phyloP scores from a whole-genome alignment of 2,113 vertebrate species.

The Phalacrocorax aristotelis region DNA sequence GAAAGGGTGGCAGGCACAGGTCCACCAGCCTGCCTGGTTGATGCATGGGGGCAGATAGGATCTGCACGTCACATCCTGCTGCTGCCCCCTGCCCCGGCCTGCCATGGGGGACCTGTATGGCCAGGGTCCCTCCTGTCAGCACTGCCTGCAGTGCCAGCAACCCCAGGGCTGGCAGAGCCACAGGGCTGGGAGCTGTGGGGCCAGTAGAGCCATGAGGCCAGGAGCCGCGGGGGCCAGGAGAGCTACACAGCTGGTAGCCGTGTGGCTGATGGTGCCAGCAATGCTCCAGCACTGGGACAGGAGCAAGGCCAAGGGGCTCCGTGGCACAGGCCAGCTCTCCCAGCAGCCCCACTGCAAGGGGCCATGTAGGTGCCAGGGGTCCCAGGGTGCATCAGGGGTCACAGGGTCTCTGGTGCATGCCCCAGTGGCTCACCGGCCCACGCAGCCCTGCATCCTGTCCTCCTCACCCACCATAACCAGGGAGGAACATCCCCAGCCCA shows the following conservation, averaged over 20 bases:
- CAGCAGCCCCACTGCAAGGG: neutral
- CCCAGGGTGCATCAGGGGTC: accelerated
- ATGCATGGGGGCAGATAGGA: neutral
- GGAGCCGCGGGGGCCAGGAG: neutral
- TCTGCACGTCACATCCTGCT: neutral
- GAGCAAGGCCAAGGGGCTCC: neutral
- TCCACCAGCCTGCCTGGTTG: accelerated
- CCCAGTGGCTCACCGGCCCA: accelerated
- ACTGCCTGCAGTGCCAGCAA: neutral
- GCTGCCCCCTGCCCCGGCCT: accelerated
- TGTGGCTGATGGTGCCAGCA: neutral
- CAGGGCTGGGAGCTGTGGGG: neutral
- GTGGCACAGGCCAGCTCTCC: neutral
- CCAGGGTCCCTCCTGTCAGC: neutral
- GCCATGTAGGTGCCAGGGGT: accelerated
- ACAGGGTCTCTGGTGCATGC: accelerated
- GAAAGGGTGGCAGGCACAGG: neutral
- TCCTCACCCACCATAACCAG: accelerated
- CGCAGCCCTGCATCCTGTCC: neutral
- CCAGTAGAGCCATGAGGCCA: neutral
- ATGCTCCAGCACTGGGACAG: accelerated
- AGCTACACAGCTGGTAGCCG: accelerated
- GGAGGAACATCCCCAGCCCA: neutral
- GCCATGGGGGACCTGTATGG: neutral
- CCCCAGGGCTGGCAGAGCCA: no score